Evolutionary conservation across 2,797 vertebrate genomes (phyloP).

Genomic region (Hyperoplus lanceolatus): DNA sequence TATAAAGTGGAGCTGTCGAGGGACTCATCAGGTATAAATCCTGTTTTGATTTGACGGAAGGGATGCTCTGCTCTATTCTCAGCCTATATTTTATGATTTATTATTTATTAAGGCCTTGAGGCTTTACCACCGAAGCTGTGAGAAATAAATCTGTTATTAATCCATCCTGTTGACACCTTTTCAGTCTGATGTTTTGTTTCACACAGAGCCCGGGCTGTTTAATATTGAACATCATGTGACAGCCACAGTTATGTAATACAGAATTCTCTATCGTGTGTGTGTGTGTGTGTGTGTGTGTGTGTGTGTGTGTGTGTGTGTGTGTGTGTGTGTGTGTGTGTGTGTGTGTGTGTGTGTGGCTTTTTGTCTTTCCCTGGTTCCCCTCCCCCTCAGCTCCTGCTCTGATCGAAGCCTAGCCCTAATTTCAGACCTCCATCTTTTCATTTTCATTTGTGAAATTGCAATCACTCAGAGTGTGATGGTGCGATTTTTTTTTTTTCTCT

Average conservation of each 20-base stretch:
- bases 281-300: no score
- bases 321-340: no score
- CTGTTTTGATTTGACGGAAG: background rate
- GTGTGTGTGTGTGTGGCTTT: background rate
- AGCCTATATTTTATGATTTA: background rate
- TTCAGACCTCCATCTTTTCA: background rate
- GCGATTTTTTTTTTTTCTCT: background rate
- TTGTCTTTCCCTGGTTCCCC: background rate
- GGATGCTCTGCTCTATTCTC: background rate
- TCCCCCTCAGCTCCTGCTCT: background rate
- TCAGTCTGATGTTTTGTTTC: slow-evolving; percentile 18
- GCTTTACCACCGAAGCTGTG: background rate
- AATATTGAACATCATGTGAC: background rate
- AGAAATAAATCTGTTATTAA: background rate
- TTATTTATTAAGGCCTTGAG: no score
- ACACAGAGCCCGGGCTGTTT: slow-evolving; percentile 37
- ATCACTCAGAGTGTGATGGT: slow-evolving; percentile 6
- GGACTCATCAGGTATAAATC: background rate
- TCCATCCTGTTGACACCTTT: slow-evolving; percentile 18
- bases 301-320: no score
- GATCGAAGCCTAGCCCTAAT: no score
- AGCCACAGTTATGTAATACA: slow-evolving; percentile 37
- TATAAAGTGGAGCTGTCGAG: background rate
- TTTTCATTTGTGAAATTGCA: slow-evolving; percentile 28
- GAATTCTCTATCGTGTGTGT: background rate